phyloP scores from a whole-genome alignment of 2,113 vertebrate genomes.

The Noctilio leporinus region DNA sequence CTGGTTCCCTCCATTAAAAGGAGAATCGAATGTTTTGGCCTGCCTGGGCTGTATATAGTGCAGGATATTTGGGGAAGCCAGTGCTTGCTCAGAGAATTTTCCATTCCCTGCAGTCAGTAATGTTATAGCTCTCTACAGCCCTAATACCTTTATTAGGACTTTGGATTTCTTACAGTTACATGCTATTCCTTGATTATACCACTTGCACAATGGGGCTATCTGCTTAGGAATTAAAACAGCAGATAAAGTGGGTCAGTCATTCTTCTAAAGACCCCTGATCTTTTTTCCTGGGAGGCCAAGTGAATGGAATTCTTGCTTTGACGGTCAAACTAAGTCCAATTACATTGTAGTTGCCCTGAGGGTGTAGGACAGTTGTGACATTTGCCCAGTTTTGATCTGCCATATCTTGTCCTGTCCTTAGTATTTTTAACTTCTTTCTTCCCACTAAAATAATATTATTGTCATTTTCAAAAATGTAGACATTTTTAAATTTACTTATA shows the following conservation, averaged over 20 bases:
- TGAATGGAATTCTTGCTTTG: neutral
- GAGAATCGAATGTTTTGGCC: neutral
- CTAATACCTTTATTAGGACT: neutral
- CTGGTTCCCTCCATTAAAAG: neutral
- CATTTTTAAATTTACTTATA: neutral
- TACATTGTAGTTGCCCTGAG: neutral
- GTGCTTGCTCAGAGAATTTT: neutral
- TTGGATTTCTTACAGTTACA: conserved; percentile 5
- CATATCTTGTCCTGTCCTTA: neutral
- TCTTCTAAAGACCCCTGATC: neutral
- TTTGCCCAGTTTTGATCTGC: neutral
- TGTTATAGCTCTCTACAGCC: neutral
- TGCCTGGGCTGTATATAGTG: neutral
- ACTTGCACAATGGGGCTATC: neutral
- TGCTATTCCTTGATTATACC: neutral
- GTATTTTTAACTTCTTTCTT: neutral
- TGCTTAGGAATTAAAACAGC: neutral
- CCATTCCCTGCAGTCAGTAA: neutral
- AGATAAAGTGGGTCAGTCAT: neutral
- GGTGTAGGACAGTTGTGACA: neutral
- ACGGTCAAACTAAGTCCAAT: neutral
- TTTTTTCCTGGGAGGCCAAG: neutral
- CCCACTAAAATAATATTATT: neutral
- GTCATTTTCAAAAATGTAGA: neutral
- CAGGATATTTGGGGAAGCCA: neutral